These are phyloP conservation scores for Agriopis leucophaearia DNA, from an alignment of 2,888 invertebrate species.

Conservation along the genomic window DNA sequence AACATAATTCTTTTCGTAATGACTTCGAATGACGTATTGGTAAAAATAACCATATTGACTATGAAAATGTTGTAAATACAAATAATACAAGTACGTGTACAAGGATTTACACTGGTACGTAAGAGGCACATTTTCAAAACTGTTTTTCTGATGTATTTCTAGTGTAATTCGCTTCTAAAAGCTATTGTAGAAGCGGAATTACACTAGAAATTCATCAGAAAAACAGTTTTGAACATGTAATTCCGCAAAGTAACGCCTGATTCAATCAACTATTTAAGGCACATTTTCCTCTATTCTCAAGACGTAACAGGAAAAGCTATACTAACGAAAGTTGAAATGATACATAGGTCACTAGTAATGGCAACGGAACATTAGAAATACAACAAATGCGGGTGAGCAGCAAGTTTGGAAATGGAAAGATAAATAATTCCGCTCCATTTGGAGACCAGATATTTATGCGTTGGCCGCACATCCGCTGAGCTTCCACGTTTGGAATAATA, in stretches of 20 bases:
- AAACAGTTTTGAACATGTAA: too few relatives aligned
- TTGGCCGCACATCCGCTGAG: slow-evolving; percentile 45
- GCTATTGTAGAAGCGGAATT: too few relatives aligned
- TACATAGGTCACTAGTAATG: slow-evolving; percentile 3
- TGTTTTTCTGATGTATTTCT: too few relatives aligned
- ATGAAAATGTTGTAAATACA: neutral
- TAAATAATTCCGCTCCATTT: slow-evolving; percentile 59
- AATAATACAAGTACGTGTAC: neutral
- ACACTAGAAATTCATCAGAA: too few relatives aligned
- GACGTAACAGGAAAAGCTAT: slow-evolving; percentile 11
- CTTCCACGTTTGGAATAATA: slow-evolving; percentile 48
- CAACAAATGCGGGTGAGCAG: slow-evolving; percentile 56
- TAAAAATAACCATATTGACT: neutral
- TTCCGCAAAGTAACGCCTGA: too few relatives aligned
- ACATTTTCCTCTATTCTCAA: neutral
- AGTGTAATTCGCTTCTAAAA: too few relatives aligned
- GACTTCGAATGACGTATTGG: neutral
- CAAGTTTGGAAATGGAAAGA: slow-evolving; percentile 56
- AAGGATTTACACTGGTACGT: neutral
- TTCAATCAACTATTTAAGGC: too few relatives aligned
- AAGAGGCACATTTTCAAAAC: neutral
- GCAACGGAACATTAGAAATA: slow-evolving; percentile 44
- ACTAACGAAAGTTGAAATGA: slow-evolving; percentile 10
- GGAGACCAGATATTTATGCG: slow-evolving; percentile 53
- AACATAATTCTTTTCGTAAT: slow-evolving; percentile 14